Percentiles rank a stretch among this genome's conserved stretches.
Conservation (phyloP, 2,797 vertebrate genomes). For the Austrolebias charrua region DNA sequence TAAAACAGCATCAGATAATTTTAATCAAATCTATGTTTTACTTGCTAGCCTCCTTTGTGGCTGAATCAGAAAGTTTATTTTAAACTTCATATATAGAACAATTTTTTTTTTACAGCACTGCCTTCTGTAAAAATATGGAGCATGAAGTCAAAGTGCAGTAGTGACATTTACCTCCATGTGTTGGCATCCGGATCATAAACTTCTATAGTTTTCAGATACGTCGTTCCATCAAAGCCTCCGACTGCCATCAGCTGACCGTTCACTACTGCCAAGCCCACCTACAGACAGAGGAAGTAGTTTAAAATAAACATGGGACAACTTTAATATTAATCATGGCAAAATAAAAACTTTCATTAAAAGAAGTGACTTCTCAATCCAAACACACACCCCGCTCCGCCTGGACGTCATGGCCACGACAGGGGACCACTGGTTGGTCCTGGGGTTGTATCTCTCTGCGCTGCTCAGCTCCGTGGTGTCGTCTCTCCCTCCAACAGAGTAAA, state of each 20-base stretch:
- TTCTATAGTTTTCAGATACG: conserved; percentile 98
- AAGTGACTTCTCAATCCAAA: background rate
- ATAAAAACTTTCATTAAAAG: no score
- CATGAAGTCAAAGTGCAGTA: fast-evolving
- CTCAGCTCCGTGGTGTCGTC: conserved; percentile 98
- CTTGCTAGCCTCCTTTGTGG: no score
- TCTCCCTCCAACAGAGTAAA: conserved; percentile 96
- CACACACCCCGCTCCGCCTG: conserved; percentile 90
- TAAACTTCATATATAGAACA: no score
- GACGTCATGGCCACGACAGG: conserved; percentile 99
- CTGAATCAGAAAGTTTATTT: no score
- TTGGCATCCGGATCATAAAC: conserved; percentile 99
- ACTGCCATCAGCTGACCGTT: conserved; percentile 99
- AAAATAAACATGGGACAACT: no score
- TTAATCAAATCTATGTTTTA: no score
- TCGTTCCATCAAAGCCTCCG: conserved; percentile 97
- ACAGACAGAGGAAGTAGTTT: conserved; percentile 29
- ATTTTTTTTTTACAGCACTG: no score
- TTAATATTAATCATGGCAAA: background rate
- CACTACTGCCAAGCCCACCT: conserved; percentile 97
- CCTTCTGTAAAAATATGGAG: no score
- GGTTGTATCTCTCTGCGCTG: conserved; percentile 97
- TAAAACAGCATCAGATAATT: no score
- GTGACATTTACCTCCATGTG: conserved; percentile 89
- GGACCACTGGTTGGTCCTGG: conserved; percentile 98